Conservation (phyloP, 2,113 vertebrate genomes). For the Gambusia holbrooki region DNA sequence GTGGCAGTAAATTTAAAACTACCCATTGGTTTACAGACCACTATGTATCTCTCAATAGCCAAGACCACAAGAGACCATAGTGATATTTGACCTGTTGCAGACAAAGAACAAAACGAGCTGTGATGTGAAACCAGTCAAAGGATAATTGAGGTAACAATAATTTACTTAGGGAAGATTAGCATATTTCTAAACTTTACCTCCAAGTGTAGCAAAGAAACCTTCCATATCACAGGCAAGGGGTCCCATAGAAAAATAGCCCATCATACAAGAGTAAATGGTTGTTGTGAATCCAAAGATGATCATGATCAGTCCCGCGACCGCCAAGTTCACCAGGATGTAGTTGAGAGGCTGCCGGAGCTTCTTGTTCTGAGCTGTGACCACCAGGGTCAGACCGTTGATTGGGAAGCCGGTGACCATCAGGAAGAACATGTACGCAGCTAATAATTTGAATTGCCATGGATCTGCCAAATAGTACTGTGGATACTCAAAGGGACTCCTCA, state of each 20-base stretch:
- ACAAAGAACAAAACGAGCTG: not conserved
- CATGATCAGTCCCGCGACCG: slow-evolving; percentile 81
- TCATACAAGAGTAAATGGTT: slow-evolving; percentile 71
- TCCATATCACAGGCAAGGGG: slow-evolving; percentile 69
- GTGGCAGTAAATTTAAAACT: slow-evolving; percentile 79
- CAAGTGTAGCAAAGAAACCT: slow-evolving; percentile 82
- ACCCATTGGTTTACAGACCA: slow-evolving; percentile 84
- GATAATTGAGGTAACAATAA: too few relatives aligned
- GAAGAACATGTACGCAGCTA: slow-evolving; percentile 82
- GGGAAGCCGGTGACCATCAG: slow-evolving; percentile 80
- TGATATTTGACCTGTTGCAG: slow-evolving; percentile 71
- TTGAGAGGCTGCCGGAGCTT: slow-evolving; percentile 85
- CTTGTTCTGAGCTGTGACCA: slow-evolving; percentile 85
- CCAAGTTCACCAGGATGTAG: slow-evolving; percentile 83
- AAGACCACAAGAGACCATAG: slow-evolving; percentile 83
- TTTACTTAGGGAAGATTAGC: not conserved
- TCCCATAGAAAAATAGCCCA: slow-evolving; percentile 78
- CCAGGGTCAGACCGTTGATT: slow-evolving; percentile 82
- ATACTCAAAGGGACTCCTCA: slow-evolving; percentile 82
- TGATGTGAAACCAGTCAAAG: not conserved
- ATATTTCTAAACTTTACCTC: slow-evolving; percentile 69
- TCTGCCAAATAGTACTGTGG: slow-evolving; percentile 84
- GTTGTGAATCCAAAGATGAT: slow-evolving; percentile 80
- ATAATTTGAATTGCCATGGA: slow-evolving; percentile 67
- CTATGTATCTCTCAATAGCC: slow-evolving; percentile 82